Percentiles rank a stretch among this genome's conserved stretches.
Evolutionary conservation across 2,113 vertebrate genomes (phyloP).

Genomic region (Percopsis transmontana): DNA sequence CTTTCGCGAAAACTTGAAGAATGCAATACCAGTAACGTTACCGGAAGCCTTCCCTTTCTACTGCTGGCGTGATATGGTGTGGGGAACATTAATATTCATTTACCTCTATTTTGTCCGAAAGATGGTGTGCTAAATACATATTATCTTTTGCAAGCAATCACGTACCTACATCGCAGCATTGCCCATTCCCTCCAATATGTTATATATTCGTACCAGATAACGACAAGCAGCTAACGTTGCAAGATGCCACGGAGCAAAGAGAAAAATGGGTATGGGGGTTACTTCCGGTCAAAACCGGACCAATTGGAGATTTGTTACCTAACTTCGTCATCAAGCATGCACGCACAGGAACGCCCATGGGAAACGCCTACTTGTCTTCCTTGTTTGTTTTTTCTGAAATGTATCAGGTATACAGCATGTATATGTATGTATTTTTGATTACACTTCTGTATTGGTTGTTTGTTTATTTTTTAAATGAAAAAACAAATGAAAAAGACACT

Average conservation of each 20-base stretch:
- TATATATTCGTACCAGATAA: neutral
- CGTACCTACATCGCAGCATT: constrained; percentile 32
- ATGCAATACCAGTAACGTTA: no score
- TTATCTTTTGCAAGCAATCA: neutral
- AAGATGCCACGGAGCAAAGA: constrained; percentile 75
- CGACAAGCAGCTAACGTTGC: neutral
- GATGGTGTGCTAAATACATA: no score
- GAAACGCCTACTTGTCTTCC: no score
- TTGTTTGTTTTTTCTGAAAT: neutral
- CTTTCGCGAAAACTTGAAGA: no score
- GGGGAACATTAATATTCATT: no score
- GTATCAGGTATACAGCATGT: neutral
- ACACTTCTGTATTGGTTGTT: neutral
- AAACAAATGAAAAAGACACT: no score
- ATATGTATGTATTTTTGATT: neutral
- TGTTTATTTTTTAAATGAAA: no score
- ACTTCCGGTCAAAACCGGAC: constrained; percentile 59
- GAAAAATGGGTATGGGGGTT: constrained; percentile 28
- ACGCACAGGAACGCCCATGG: neutral
- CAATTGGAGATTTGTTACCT: constrained; percentile 45
- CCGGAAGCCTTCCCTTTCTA: no score
- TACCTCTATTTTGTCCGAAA: no score
- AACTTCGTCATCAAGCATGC: constrained; percentile 53
- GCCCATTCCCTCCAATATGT: constrained; percentile 4
- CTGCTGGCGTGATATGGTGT: no score